Percentiles rank a stretch among this genome's conserved stretches.
Evolutionary conservation across 2,888 invertebrate species (phyloP).

Genomic region (Argynnis bischoffii): DNA sequence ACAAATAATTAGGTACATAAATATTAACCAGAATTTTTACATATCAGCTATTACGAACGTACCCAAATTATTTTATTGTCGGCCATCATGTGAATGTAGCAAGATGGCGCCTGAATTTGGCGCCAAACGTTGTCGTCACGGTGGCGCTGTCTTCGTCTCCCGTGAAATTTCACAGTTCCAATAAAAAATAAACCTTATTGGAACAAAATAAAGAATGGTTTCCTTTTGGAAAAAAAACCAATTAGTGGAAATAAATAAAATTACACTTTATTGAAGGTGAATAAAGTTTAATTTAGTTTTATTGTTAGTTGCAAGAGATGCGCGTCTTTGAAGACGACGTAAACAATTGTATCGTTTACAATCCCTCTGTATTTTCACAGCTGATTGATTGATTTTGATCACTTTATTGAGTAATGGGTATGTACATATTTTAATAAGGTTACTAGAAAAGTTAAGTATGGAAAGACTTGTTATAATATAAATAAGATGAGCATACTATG

Average conservation of each 20-base stretch:
- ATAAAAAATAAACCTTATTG: slow-evolving; percentile 36
- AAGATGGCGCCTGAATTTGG: slow-evolving; percentile 68
- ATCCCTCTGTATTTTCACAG: slow-evolving; percentile 44
- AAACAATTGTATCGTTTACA: slow-evolving; percentile 43
- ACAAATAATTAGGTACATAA: slow-evolving; percentile 19
- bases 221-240: slow-evolving; percentile 5
- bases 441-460: not conserved
- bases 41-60: slow-evolving; percentile 40
- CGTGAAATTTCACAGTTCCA: slow-evolving; percentile 32
- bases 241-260: slow-evolving; percentile 27
- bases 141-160: slow-evolving; percentile 46
- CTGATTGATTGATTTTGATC: slow-evolving; percentile 45
- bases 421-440: slow-evolving; percentile 14
- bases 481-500: too few species aligned
- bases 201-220: slow-evolving; percentile 26
- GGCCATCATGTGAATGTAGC: slow-evolving; percentile 67
- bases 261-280: slow-evolving; percentile 17
- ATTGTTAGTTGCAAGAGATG: slow-evolving; percentile 31
- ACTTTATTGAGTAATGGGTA: slow-evolving; percentile 17
- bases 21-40: slow-evolving; percentile 32
- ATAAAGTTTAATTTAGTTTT: slow-evolving; percentile 26
- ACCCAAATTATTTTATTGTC: slow-evolving; percentile 70
- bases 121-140: slow-evolving; percentile 59
- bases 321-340: slow-evolving; percentile 41
- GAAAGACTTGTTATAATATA: not conserved